Evolutionary conservation across 2,797 vertebrate genomes (phyloP).

Genomic region (Myotis daubentonii): DNA sequence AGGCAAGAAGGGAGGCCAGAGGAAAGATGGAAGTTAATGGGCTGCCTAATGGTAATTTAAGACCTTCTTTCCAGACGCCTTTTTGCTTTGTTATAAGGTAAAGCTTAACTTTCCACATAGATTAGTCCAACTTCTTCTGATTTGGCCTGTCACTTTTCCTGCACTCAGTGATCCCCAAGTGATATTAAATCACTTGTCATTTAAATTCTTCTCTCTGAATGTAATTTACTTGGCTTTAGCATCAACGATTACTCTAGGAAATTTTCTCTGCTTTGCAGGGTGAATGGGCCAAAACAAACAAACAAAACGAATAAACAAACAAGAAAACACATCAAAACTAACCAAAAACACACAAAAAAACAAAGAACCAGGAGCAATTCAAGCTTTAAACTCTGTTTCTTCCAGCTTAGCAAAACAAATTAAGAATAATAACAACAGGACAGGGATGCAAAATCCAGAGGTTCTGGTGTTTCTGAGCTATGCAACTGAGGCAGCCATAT

Average conservation of each 20-base stretch:
- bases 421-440: neutral
- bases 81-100: neutral
- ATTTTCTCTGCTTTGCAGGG: conserved; percentile 33
- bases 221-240: conserved; percentile 60
- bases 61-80: neutral
- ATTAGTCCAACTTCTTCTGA: conserved; percentile 7
- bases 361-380: neutral
- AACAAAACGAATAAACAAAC: conserved; percentile 7
- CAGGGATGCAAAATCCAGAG: neutral
- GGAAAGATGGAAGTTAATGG: neutral
- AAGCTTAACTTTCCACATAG: conserved; percentile 13
- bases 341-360: conserved; percentile 21
- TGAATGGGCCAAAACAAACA: neutral
- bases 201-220: conserved; percentile 56
- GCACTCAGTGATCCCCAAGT: neutral
- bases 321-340: neutral
- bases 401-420: neutral
- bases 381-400: conserved; percentile 20
- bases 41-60: neutral
- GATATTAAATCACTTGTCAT: conserved; percentile 43
- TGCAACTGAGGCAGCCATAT: too few relatives aligned
- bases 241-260: conserved; percentile 50
- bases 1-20: neutral
- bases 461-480: neutral
- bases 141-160: neutral